A percentile compares a stretch with the other conserved stretches of the same genome.
Conservation (phyloP, 2,888 invertebrate genomes). For the Merodon equestris region DNA sequence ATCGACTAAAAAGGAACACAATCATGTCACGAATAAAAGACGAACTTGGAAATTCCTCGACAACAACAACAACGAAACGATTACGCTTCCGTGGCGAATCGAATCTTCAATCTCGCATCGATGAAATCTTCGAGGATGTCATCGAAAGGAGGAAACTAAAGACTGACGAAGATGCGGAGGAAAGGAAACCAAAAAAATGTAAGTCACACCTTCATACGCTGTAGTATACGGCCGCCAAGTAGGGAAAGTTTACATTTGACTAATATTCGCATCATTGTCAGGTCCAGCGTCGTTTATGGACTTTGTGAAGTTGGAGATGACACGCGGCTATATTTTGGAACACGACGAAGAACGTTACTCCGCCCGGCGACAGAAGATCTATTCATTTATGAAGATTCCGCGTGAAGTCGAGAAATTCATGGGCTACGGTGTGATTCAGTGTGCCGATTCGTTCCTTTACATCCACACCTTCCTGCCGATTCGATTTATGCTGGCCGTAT, state of each 20-base stretch:
- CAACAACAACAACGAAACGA: constrained; percentile 75
- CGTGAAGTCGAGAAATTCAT: constrained; percentile 95
- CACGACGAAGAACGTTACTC: constrained; percentile 97
- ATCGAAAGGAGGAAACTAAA: constrained; percentile 58
- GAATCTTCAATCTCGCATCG: constrained; percentile 75
- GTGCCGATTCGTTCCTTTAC: constrained; percentile 98
- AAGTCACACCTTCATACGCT: constrained; percentile 2
- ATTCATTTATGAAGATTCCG: constrained; percentile 97
- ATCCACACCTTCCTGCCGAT: constrained; percentile 98
- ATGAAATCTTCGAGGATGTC: constrained; percentile 72
- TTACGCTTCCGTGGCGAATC: constrained; percentile 79
- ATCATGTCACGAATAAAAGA: constrained; percentile 69
- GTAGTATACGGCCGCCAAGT: background rate
- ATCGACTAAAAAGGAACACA: constrained; percentile 17
- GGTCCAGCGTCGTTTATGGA: constrained; percentile 79
- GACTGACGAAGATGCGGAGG: constrained; percentile 58
- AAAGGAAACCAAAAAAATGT: constrained; percentile 38
- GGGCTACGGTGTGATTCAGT: constrained; percentile 96
- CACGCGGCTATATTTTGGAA: constrained; percentile 94
- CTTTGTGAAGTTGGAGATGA: constrained; percentile 92
- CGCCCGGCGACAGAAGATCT: constrained; percentile 95
- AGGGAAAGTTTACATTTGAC: background rate
- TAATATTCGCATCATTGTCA: constrained; percentile 6
- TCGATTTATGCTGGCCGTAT: constrained; percentile 91
- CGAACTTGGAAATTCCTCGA: constrained; percentile 42